Base-by-base conservation (phyloP, 2,888 invertebrate genomes). In the Dasysyrphus tricinctus region DNA sequence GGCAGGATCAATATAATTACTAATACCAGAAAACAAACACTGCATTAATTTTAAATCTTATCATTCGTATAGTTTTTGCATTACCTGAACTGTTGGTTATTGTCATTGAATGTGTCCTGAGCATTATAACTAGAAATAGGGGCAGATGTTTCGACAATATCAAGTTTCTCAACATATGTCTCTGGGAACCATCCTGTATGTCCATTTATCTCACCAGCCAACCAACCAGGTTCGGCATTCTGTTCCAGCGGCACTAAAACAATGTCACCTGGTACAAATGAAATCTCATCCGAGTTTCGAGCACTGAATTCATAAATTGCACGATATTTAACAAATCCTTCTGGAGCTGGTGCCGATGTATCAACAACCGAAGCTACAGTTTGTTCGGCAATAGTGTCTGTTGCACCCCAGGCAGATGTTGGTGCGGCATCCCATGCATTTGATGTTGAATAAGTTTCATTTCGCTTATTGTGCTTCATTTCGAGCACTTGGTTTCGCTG, bases 131-230 rank as follows among this genome's bases (percentile, higher is more conserved):
- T 88, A 61, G 88, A 79, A 69, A 88, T 88, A 74, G 84, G 70
- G 59, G 72, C 80, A 39, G 80, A 77, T 67, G 80, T 75, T 9
- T 80, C 78, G n/a, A 80, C 85, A 6, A 90, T 91, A 56, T 94
- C 95, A 11, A 96, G 93, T 49, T 95, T 95, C 90, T 98, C 97
- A 16, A 97, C 98, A 91, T 99, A 99, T 0, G 98, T 97, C 92
- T 98, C 98, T 0, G 99, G 99, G 93, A 99, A 99, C 98, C 98
- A 98, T 1, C 99, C 99, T 0, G 96, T 96, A 88, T 96, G 96
- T 4, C 98, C 98, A 90, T 97, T 94, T 39, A 98, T 95, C 90
- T 97, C 96, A 0, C 99, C 99, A 88, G 98, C 97, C 89, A 97
- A 93, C 98, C 99, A 99, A n/a, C 99, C 99, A 0, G 98, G 98